Evolutionary conservation across 2,888 invertebrate genomes (phyloP).

Genomic region (Acanthosoma haemorrhoidale): DNA sequence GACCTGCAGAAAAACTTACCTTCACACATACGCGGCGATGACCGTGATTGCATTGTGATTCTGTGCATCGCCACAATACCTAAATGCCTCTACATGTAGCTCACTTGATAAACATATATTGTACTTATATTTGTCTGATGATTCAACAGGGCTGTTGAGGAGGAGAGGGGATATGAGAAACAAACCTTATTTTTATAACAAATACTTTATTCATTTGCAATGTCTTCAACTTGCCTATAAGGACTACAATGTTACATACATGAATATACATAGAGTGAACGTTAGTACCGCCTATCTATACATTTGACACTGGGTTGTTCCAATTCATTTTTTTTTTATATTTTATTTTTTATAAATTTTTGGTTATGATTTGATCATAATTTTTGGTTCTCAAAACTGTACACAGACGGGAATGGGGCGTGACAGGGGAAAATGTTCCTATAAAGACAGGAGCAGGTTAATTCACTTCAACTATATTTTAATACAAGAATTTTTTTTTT

Average conservation of each 20-base stretch:
- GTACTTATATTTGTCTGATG: no score
- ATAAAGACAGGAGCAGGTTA: slow-evolving; percentile 20
- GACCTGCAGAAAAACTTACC: no score
- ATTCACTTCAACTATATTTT: neutral
- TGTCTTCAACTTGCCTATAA: slow-evolving; percentile 38
- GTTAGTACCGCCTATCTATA: slow-evolving; percentile 38
- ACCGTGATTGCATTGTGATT: no score
- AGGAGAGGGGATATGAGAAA: no score
- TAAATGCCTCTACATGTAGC: no score
- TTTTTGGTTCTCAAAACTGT: slow-evolving; percentile 23
- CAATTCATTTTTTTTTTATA: slow-evolving; percentile 31
- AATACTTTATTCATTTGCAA: slow-evolving; percentile 40
- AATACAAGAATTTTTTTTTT: slow-evolving; percentile 29
- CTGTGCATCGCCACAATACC: no score
- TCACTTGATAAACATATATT: no score
- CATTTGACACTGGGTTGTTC: slow-evolving; percentile 39
- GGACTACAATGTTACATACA: slow-evolving; percentile 39
- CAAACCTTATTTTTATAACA: slow-evolving; percentile 36
- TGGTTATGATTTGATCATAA: slow-evolving; percentile 19
- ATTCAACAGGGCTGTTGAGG: no score
- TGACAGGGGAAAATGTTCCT: neutral
- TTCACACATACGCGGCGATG: no score
- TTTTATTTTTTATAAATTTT: slow-evolving; percentile 13
- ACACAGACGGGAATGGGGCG: slow-evolving; percentile 30
- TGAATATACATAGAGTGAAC: slow-evolving; percentile 40